Conservation (phyloP, 1,140 invertebrate species). For the Drosophila suzukii region DNA sequence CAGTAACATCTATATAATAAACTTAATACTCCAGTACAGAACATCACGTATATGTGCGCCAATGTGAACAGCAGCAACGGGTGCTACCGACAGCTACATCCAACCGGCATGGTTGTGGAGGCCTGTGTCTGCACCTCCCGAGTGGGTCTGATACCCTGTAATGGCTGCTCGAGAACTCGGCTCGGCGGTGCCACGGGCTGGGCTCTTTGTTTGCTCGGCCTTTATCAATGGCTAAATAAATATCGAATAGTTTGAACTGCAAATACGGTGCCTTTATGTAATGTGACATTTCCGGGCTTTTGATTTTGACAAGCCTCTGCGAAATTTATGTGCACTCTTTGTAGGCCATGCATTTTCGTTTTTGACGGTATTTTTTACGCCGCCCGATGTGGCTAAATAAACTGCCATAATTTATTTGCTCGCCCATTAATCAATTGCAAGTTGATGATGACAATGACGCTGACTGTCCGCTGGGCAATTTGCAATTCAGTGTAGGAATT, state of each 20-base stretch:
- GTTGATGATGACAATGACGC: slow-evolving; percentile 51
- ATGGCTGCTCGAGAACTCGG: slow-evolving; percentile 19
- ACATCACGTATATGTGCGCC: slow-evolving; percentile 82
- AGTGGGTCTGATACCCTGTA: slow-evolving; percentile 71
- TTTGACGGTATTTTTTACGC: slow-evolving; percentile 17
- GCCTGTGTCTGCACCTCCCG: slow-evolving; percentile 75
- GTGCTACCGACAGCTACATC: slow-evolving; percentile 66
- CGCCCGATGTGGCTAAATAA: slow-evolving; percentile 54
- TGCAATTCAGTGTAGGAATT: slow-evolving; percentile 17
- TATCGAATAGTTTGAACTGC: slow-evolving; percentile 27
- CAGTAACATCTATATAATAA: too few relatives aligned
- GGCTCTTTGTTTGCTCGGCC: slow-evolving; percentile 24
- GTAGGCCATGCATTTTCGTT: slow-evolving; percentile 46
- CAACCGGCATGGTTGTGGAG: slow-evolving; percentile 71
- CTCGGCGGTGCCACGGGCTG: slow-evolving; percentile 22
- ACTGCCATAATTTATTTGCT: slow-evolving; percentile 67
- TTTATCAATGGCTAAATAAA: slow-evolving; percentile 57
- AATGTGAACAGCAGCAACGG: slow-evolving; percentile 69
- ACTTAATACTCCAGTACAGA: slow-evolving; percentile 57
- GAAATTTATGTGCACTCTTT: slow-evolving; percentile 58
- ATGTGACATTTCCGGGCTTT: slow-evolving; percentile 67
- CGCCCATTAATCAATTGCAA: slow-evolving; percentile 64
- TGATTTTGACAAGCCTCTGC: slow-evolving; percentile 65
- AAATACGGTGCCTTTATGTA: slow-evolving; percentile 16
- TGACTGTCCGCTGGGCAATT: slow-evolving; percentile 34